These are phyloP conservation scores for Macroglossus sobrinus DNA, from an alignment of 2,113 vertebrate species.

Conservation along the genomic window DNA sequence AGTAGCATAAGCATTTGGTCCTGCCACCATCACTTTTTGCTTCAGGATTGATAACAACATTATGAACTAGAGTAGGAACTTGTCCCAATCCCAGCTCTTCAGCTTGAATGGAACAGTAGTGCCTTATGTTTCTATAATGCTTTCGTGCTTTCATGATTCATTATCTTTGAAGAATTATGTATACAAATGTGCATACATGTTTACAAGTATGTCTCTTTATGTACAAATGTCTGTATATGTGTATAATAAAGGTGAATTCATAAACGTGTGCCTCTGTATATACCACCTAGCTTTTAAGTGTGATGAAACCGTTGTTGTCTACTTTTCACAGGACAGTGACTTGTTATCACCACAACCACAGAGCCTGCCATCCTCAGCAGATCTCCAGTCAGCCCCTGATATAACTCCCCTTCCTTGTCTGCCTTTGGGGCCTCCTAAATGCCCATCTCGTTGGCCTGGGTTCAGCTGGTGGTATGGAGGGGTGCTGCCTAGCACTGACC, in stretches of 20 bases:
- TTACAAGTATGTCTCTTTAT: neutral
- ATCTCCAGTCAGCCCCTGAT: conserved; percentile 67
- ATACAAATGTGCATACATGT: conserved; percentile 2
- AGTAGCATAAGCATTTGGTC: neutral
- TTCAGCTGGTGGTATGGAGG: conserved; percentile 85
- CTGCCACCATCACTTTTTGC: neutral
- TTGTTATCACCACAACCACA: conserved; percentile 70
- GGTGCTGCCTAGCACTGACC: conserved; percentile 83
- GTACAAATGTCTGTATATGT: neutral
- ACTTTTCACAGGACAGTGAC: conserved; percentile 64
- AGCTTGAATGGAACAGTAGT: neutral
- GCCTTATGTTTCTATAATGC: neutral
- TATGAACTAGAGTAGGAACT: neutral
- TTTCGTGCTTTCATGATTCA: conserved; percentile 9
- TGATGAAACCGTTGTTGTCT: conserved; percentile 47
- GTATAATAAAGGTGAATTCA: neutral
- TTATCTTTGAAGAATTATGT: conserved; percentile 23
- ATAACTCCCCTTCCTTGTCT: conserved; percentile 57
- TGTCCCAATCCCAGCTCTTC: neutral
- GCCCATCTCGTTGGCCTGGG: conserved; percentile 62
- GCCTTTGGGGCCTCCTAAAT: conserved; percentile 71
- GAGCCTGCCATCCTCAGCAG: conserved; percentile 49
- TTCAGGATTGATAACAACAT: neutral
- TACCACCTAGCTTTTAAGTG: neutral
- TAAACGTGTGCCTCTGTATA: neutral